Conservation (phyloP, 2,888 invertebrate genomes). For the Limulus polyphemus region DNA sequence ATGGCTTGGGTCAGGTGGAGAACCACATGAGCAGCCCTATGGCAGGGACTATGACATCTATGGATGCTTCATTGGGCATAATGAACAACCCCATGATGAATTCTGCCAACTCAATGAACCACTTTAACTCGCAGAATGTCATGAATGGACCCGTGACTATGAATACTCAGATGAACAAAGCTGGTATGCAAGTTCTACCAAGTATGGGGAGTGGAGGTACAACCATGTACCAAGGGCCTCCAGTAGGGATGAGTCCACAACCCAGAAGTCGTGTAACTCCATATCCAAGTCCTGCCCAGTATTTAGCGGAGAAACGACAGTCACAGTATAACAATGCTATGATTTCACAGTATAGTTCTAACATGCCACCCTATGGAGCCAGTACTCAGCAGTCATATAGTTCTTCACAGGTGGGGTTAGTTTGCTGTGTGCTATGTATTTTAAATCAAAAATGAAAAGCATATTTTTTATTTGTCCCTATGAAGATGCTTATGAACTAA, state of each 20-base stretch:
- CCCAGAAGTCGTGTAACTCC: slow-evolving; percentile 19
- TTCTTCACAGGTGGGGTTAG: slow-evolving; percentile 15
- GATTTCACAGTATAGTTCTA: slow-evolving; percentile 26
- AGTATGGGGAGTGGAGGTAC: slow-evolving; percentile 16
- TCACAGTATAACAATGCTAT: slow-evolving; percentile 27
- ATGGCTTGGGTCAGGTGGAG: not conserved
- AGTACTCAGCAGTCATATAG: slow-evolving; percentile 15
- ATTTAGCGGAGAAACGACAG: slow-evolving; percentile 33
- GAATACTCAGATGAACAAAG: slow-evolving; percentile 20
- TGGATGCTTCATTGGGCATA: slow-evolving; percentile 11
- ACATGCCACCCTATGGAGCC: slow-evolving; percentile 24
- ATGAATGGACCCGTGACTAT: slow-evolving; percentile 25
- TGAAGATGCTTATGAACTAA: too few relatives aligned
- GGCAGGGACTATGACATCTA: slow-evolving; percentile 8
- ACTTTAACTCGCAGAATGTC: slow-evolving; percentile 16
- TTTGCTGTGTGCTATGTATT: too few relatives aligned
- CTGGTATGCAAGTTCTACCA: slow-evolving; percentile 5
- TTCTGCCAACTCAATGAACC: slow-evolving; percentile 12
- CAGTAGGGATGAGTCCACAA: slow-evolving; percentile 15
- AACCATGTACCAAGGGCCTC: slow-evolving; percentile 16
- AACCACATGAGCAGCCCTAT: slow-evolving; percentile 18
- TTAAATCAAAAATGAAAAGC: too few relatives aligned
- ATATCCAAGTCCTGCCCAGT: slow-evolving; percentile 40
- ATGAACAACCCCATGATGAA: slow-evolving; percentile 25
- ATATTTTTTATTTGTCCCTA: too few relatives aligned